Evolutionary conservation across 1,140 invertebrate genomes (phyloP).

Genomic region (Tetragnatha versicolor): DNA sequence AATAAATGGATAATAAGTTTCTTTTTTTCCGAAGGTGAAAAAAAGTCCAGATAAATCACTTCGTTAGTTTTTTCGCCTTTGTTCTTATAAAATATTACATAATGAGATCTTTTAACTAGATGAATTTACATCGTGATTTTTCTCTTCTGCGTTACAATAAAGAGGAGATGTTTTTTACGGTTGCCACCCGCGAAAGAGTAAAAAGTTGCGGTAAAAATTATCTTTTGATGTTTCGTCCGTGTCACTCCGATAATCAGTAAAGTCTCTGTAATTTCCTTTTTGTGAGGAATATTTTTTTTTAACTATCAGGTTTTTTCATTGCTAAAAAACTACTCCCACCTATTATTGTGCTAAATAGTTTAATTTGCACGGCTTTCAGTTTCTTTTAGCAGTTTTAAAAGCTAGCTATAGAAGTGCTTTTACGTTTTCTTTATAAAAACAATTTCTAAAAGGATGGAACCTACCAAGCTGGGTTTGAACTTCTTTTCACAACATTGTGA

Average conservation of each 20-base stretch:
- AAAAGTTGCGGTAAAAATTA: conserved; percentile 3
- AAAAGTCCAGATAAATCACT: conserved; percentile 26
- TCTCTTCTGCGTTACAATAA: conserved; percentile 2
- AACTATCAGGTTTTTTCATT: too few relatives aligned
- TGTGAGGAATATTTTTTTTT: too few relatives aligned
- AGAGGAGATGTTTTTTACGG: conserved; percentile 4
- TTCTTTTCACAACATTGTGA: too few relatives aligned
- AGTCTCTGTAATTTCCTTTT: conserved; percentile 6
- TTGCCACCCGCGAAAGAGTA: not conserved
- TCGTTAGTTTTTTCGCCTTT: conserved; percentile 16
- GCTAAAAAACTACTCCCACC: too few relatives aligned
- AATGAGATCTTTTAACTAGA: conserved; percentile 28
- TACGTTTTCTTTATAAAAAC: too few relatives aligned
- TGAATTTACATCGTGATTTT: conserved; percentile 27
- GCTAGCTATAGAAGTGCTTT: too few relatives aligned
- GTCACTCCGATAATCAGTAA: conserved; percentile 12
- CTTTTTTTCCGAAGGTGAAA: not conserved
- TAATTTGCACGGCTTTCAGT: too few relatives aligned
- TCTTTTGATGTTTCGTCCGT: conserved; percentile 16
- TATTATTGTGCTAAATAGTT: too few relatives aligned
- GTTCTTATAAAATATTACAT: conserved; percentile 24
- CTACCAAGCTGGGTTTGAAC: too few relatives aligned
- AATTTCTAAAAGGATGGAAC: too few relatives aligned
- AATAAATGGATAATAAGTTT: conserved; percentile 32
- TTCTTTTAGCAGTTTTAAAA: too few relatives aligned